These are phyloP conservation scores for Fundulus diaphanus DNA, from an alignment of 2,797 vertebrate genomes.

Conservation along the genomic window DNA sequence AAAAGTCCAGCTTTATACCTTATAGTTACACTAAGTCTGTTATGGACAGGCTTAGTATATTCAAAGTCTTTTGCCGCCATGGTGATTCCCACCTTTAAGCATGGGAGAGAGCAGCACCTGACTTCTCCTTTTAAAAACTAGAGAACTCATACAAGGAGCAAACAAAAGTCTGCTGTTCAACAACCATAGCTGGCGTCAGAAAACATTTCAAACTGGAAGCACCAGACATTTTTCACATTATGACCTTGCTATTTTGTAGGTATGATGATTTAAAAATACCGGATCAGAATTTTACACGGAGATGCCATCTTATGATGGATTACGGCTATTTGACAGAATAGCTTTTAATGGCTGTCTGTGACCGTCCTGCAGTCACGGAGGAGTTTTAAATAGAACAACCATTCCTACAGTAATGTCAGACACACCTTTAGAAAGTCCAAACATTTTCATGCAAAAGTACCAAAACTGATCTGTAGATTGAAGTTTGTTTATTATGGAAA, in stretches of 20 bases:
- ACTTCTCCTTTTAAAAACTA: not conserved
- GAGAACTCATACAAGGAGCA: not conserved
- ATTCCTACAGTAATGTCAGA: too few relatives aligned
- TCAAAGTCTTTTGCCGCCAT: not conserved
- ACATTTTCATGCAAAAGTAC: too few relatives aligned
- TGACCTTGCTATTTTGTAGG: too few relatives aligned
- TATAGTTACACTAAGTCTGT: too few relatives aligned
- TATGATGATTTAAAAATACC: not conserved
- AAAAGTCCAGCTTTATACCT: not conserved
- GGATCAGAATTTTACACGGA: not conserved
- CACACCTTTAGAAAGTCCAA: too few relatives aligned
- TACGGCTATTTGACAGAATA: too few relatives aligned
- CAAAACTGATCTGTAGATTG: not conserved
- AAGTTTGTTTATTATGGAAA: not conserved
- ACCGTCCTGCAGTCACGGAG: too few relatives aligned
- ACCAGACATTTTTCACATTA: too few relatives aligned
- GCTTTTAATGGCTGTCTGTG: too few relatives aligned
- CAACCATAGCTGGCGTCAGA: not conserved
- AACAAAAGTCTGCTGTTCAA: not conserved
- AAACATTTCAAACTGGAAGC: not conserved
- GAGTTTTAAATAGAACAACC: too few relatives aligned
- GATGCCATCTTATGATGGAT: not conserved
- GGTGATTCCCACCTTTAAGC: not conserved
- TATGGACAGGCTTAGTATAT: not conserved
- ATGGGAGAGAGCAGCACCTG: not conserved